These are phyloP conservation scores for Xylophagus ater DNA, from an alignment of 2,888 invertebrate species.

Conservation along the genomic window DNA sequence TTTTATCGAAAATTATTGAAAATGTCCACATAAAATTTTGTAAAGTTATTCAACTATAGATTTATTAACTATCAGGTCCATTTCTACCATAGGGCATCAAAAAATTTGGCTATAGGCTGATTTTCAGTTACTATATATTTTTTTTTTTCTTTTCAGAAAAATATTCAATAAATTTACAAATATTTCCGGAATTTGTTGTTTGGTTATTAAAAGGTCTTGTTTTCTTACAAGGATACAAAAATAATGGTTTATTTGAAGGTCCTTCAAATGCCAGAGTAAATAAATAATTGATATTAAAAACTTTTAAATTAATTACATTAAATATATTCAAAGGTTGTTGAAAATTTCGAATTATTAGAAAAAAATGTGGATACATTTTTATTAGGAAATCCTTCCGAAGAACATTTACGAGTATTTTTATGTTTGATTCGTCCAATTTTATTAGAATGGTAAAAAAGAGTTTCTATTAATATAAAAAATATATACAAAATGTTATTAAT, in stretches of 20 bases:
- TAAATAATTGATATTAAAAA: constrained; percentile 11
- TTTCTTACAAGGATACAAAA: constrained; percentile 34
- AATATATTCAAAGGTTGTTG: constrained; percentile 19
- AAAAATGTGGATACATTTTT: constrained; percentile 39
- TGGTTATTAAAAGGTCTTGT: constrained; percentile 42
- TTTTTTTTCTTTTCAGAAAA: constrained; percentile 20
- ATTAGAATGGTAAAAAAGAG: constrained; percentile 27
- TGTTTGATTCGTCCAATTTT: constrained; percentile 38
- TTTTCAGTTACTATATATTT: too few species aligned
- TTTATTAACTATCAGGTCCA: too few species aligned
- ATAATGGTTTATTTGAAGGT: constrained; percentile 33
- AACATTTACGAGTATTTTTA: constrained; percentile 40
- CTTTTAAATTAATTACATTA: constrained; percentile 7
- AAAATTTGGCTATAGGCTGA: too few species aligned
- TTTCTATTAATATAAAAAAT: constrained; percentile 1
- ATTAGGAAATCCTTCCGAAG: constrained; percentile 39
- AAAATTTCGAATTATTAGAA: constrained; percentile 41
- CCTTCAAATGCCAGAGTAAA: constrained; percentile 15
- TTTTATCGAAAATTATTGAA: too few species aligned
- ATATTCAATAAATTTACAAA: constrained; percentile 20
- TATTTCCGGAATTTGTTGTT: constrained; percentile 31
- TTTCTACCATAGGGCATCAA: too few species aligned
- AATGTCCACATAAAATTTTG: too few species aligned
- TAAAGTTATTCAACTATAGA: too few species aligned
- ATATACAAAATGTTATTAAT: not conserved